These are phyloP conservation scores for Gymnoscelis rufifasciata DNA, from an alignment of 2,888 invertebrate species.

Conservation along the genomic window DNA sequence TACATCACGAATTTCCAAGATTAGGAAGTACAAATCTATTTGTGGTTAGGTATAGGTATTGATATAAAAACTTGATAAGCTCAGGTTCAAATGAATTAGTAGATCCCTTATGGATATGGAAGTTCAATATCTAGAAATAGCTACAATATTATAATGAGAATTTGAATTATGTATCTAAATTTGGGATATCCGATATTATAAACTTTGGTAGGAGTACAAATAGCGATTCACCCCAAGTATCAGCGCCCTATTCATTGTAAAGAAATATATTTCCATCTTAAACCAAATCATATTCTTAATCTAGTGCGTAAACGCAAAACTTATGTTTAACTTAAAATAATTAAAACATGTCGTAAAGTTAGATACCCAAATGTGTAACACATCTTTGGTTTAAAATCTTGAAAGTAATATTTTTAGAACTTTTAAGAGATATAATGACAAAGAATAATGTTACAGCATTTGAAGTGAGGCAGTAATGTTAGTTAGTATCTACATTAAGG, in stretches of 20 bases:
- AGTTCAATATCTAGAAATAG: no score
- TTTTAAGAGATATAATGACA: neutral
- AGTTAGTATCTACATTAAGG: conserved; percentile 34
- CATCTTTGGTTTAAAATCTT: neutral
- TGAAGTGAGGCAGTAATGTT: conserved; percentile 30
- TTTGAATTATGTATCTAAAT: no score
- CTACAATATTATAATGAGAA: no score
- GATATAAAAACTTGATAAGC: no score
- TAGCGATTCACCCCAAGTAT: no score
- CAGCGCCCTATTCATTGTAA: conserved; percentile 35
- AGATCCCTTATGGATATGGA: no score
- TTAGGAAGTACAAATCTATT: no score
- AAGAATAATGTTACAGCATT: conserved; percentile 9
- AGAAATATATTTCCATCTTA: conserved; percentile 54
- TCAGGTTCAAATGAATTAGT: no score
- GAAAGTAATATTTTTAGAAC: neutral
- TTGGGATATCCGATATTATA: no score
- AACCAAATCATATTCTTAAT: conserved; percentile 33
- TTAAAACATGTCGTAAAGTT: neutral
- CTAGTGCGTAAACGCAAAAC: conserved; percentile 29
- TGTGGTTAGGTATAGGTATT: no score
- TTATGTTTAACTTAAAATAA: conserved; percentile 20
- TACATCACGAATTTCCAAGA: no score
- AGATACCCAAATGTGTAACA: conserved; percentile 4
- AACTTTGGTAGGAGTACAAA: no score